Evolutionary conservation across 2,888 invertebrate genomes (phyloP).

Genomic region (Metopia argyrocephala): DNA sequence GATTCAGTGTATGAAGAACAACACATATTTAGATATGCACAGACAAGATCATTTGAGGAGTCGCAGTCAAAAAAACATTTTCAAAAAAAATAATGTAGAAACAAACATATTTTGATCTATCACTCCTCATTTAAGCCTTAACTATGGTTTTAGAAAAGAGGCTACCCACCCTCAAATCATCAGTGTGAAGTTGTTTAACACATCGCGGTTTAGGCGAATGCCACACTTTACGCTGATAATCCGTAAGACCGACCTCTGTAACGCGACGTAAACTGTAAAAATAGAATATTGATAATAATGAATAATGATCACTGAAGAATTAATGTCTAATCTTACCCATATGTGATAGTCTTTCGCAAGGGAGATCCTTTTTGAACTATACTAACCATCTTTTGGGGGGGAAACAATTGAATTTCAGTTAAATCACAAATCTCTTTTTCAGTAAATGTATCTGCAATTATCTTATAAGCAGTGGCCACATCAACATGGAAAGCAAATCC

Average conservation of each 20-base stretch:
- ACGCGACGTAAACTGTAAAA: constrained; percentile 80
- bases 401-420: constrained; percentile 82
- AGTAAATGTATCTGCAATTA: constrained; percentile 83
- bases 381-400: constrained; percentile 80
- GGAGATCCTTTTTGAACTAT: constrained; percentile 82
- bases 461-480: constrained; percentile 83
- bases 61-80: no score
- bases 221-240: constrained; percentile 81
- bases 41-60: no score
- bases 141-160: neutral
- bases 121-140: neutral
- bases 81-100: no score
- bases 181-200: constrained; percentile 77
- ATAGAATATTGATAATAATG: no score
- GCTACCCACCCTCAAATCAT: constrained; percentile 74
- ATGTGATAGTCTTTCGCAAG: constrained; percentile 82
- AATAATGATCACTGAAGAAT: no score
- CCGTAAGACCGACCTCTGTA: constrained; percentile 82
- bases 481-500: constrained; percentile 86
- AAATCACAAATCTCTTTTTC: constrained; percentile 85
- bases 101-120: no score
- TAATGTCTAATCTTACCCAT: constrained; percentile 78
- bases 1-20: no score
- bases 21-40: no score
- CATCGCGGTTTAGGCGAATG: constrained; percentile 82